Evolutionary conservation across 2,797 vertebrate genomes (phyloP).

Genomic region (Pagetopsis macropterus): DNA sequence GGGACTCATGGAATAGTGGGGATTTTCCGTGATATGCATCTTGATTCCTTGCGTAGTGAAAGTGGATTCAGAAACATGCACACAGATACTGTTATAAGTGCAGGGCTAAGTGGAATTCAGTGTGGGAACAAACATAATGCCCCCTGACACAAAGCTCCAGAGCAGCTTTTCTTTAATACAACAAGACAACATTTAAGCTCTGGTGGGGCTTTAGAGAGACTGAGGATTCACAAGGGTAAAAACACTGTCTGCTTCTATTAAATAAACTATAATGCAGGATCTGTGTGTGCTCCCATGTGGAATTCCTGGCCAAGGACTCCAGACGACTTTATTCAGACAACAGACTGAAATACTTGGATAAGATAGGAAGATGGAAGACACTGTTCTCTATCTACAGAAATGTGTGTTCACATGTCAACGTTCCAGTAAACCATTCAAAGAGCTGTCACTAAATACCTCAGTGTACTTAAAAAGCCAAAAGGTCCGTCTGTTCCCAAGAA

Average conservation of each 20-base stretch:
- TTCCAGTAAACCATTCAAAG: conserved; percentile 22
- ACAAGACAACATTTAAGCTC: conserved; percentile 44
- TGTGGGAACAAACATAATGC: conserved; percentile 32
- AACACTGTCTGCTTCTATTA: conserved; percentile 43
- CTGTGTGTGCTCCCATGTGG: conserved; percentile 22
- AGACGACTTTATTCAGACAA: conserved; percentile 42
- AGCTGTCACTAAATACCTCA: neutral
- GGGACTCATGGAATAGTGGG: conserved; percentile 15
- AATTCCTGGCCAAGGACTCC: conserved; percentile 28
- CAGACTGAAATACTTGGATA: conserved; percentile 42
- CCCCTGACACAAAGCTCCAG: conserved; percentile 29
- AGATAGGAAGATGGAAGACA: conserved; percentile 30
- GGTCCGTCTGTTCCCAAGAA: conserved; percentile 45
- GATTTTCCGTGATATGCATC: conserved; percentile 28
- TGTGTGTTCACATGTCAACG: neutral
- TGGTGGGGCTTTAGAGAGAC: conserved; percentile 34
- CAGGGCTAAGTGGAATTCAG: conserved; percentile 23
- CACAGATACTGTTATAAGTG: conserved; percentile 8
- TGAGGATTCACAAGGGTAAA: conserved; percentile 27
- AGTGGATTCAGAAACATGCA: conserved; percentile 13
- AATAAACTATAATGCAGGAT: conserved; percentile 51
- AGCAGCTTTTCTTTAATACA: conserved; percentile 50
- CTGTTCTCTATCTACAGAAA: conserved; percentile 13
- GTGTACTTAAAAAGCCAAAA: conserved; percentile 37
- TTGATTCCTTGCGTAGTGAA: conserved; percentile 36